These are phyloP conservation scores for Rhodinocichla rosea DNA, from an alignment of 2,113 vertebrate species.

Conservation along the genomic window DNA sequence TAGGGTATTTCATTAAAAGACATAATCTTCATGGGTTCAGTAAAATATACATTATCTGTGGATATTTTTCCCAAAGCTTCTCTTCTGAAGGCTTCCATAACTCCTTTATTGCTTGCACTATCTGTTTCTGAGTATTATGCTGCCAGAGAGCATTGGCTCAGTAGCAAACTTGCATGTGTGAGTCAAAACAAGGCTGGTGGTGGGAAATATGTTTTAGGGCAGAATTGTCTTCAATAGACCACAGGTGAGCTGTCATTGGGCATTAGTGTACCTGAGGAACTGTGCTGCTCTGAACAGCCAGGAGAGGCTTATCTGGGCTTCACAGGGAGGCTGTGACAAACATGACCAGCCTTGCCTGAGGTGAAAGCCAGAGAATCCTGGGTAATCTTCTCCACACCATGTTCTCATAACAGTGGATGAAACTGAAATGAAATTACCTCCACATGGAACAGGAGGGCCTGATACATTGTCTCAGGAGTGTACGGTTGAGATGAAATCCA, in stretches of 20 bases:
- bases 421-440: background rate
- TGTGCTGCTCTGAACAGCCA: background rate
- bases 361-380: background rate
- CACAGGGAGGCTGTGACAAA: slow-evolving; percentile 11
- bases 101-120: background rate
- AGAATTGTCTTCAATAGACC: background rate
- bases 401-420: background rate
- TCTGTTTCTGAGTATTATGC: background rate
- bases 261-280: background rate
- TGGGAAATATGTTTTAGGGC: background rate
- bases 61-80: background rate
- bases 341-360: background rate
- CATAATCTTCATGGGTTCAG: background rate
- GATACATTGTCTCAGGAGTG: background rate
- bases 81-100: background rate
- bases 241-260: background rate
- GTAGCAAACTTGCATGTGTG: background rate
- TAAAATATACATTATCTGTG: background rate
- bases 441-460: background rate
- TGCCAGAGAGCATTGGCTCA: background rate
- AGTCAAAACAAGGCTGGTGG: background rate
- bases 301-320: slow-evolving; percentile 19
- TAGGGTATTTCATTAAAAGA: background rate
- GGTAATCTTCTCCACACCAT: background rate
- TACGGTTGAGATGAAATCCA: background rate